Conservation (phyloP, 1,140 invertebrate species). For the Diabrotica virgifera region DNA sequence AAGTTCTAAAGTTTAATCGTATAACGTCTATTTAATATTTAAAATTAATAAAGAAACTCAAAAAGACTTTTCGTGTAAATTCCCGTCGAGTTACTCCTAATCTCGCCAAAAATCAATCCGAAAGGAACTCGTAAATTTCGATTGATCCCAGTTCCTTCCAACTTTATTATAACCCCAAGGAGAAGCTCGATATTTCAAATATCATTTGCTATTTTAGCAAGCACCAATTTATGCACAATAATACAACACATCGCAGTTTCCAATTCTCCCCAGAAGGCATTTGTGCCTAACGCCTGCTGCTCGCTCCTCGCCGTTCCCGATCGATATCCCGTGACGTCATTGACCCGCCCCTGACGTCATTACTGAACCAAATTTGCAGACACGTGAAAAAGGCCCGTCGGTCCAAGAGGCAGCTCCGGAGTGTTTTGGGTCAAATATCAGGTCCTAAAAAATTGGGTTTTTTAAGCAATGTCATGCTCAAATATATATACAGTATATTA, state of each 20-base stretch:
- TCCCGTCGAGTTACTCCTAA: too few relatives aligned
- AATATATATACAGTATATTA: too few relatives aligned
- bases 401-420: too few relatives aligned
- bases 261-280: background rate
- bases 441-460: too few relatives aligned
- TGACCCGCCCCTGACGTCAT: slow-evolving; percentile 1
- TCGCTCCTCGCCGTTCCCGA: background rate
- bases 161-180: background rate
- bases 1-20: too few relatives aligned
- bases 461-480: too few relatives aligned
- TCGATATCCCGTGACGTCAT: background rate
- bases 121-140: too few relatives aligned
- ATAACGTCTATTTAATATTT: too few relatives aligned
- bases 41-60: too few relatives aligned
- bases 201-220: background rate
- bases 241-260: background rate
- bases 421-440: too few relatives aligned
- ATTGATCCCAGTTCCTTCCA: background rate
- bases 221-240: background rate
- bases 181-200: background rate
- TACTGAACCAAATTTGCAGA: slow-evolving; percentile 1
- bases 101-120: too few relatives aligned
- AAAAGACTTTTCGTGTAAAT: too few relatives aligned
- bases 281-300: background rate
- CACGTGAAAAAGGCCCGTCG: background rate